These are phyloP conservation scores for Eupithecia vulgata DNA, from an alignment of 2,888 invertebrate genomes.

Conservation along the genomic window DNA sequence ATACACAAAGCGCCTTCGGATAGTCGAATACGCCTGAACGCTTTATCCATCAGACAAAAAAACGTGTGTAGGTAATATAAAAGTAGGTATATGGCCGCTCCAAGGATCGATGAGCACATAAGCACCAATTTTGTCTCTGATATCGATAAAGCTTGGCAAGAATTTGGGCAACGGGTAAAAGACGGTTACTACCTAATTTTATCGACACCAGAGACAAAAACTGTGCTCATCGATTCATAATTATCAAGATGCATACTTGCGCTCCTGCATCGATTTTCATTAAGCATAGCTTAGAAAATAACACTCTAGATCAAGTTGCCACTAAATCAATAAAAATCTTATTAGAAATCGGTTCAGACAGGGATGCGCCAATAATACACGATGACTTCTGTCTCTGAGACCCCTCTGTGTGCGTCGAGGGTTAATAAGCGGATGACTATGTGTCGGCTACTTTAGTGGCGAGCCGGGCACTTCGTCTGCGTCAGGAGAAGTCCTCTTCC, in stretches of 20 bases:
- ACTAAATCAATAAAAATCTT: background rate
- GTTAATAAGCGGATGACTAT: background rate
- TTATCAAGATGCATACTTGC: background rate
- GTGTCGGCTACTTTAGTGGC: background rate
- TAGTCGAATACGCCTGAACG: too few relatives aligned
- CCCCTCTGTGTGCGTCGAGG: too few relatives aligned
- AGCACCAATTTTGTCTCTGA: background rate
- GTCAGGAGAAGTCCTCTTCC: slow-evolving; percentile 50
- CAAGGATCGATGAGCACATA: background rate
- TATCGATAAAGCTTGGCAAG: background rate
- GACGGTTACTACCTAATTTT: background rate
- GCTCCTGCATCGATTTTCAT: background rate
- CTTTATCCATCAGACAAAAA: too few relatives aligned
- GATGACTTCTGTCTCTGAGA: background rate
- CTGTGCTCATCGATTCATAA: background rate
- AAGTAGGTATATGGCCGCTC: too few relatives aligned
- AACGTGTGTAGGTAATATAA: too few relatives aligned
- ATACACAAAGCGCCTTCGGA: too few relatives aligned
- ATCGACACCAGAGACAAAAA: background rate
- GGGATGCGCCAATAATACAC: background rate
- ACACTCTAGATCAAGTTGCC: too few relatives aligned
- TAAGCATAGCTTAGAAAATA: background rate
- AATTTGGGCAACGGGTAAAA: too few relatives aligned
- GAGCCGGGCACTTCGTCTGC: slow-evolving; percentile 40
- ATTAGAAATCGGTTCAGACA: background rate